These are phyloP conservation scores for Temnothorax nylanderi DNA, from an alignment of 1,140 invertebrate species.

Conservation along the genomic window DNA sequence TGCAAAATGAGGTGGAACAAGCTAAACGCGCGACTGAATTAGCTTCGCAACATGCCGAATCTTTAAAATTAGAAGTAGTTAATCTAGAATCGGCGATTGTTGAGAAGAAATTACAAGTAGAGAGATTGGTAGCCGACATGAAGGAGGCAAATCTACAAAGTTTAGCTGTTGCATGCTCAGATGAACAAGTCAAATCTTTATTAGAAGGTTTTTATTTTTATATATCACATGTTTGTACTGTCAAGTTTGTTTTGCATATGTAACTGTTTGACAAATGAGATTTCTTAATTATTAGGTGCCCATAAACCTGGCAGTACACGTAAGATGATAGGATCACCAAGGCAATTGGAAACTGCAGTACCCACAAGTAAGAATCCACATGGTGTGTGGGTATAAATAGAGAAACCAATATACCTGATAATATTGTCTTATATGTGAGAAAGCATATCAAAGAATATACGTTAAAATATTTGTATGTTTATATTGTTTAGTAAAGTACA, in stretches of 20 bases:
- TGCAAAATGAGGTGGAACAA: constrained; percentile 93
- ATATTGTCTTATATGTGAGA: constrained; percentile 28
- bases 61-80: constrained; percentile 92
- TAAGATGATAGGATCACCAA: constrained; percentile 95
- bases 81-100: constrained; percentile 92
- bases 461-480: constrained; percentile 21
- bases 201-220: constrained; percentile 88
- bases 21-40: constrained; percentile 93
- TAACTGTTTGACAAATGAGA: constrained; percentile 19
- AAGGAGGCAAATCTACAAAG: constrained; percentile 96
- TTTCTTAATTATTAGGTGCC: constrained; percentile 86
- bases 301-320: constrained; percentile 94
- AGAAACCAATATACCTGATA: constrained; percentile 46
- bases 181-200: constrained; percentile 92
- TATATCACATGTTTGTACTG: background rate
- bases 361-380: constrained; percentile 98
- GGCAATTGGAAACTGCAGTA: constrained; percentile 96
- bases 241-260: background rate
- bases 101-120: constrained; percentile 94
- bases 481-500: constrained; percentile 39
- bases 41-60: constrained; percentile 92
- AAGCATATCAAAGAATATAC: constrained; percentile 54
- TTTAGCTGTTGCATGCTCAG: constrained; percentile 91
- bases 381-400: constrained; percentile 95
- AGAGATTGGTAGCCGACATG: constrained; percentile 94